Conservation (phyloP, 1,140 invertebrate species). For the Zophobas atratus region DNA sequence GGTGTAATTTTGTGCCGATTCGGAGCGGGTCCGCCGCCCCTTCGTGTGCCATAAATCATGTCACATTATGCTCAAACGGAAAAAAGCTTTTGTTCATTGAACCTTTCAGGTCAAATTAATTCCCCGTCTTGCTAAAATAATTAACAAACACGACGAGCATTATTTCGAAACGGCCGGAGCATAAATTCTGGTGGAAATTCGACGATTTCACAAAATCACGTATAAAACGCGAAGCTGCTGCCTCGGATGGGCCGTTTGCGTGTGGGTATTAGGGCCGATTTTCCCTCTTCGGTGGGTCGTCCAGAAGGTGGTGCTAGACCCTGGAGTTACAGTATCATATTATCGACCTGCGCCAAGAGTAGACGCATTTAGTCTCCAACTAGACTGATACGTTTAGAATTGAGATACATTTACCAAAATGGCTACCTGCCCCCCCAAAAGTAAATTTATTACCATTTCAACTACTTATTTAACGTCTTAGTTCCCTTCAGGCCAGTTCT, state of each 20-base stretch:
- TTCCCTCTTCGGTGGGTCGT: slow-evolving; percentile 54
- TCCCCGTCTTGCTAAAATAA: slow-evolving; percentile 38
- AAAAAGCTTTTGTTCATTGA: slow-evolving; percentile 31
- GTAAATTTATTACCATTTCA: slow-evolving; percentile 44
- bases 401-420: slow-evolving; percentile 58
- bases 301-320: slow-evolving; percentile 57
- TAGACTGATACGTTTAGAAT: slow-evolving; percentile 48
- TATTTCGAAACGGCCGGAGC: slow-evolving; percentile 29
- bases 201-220: slow-evolving; percentile 30
- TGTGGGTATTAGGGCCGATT: slow-evolving; percentile 53
- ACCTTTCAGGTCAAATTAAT: slow-evolving; percentile 36
- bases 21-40: not conserved
- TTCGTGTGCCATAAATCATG: slow-evolving; percentile 33
- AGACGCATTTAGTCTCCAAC: slow-evolving; percentile 49
- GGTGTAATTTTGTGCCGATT: not conserved
- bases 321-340: slow-evolving; percentile 59
- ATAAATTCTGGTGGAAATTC: slow-evolving; percentile 32
- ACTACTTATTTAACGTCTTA: slow-evolving; percentile 45
- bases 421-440: slow-evolving; percentile 54
- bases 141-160: slow-evolving; percentile 12
- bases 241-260: slow-evolving; percentile 34
- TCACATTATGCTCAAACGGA: slow-evolving; percentile 9
- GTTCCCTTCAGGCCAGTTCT: slow-evolving; percentile 29
- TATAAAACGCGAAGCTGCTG: slow-evolving; percentile 20
- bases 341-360: slow-evolving; percentile 58